Conservation (phyloP, 1,140 invertebrate species). For the Druon quercuslanigerum region DNA sequence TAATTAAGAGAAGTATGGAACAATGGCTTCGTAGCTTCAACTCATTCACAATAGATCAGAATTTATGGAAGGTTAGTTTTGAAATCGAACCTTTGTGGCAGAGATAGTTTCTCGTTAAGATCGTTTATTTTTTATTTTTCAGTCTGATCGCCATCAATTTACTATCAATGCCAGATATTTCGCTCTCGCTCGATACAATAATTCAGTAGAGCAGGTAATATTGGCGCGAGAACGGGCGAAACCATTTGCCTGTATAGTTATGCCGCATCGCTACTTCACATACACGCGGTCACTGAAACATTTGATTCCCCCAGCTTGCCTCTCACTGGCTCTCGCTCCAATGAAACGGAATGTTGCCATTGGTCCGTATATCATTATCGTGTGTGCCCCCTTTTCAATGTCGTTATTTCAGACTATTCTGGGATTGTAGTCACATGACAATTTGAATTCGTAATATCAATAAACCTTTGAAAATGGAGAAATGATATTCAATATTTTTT, state of each 20-base stretch:
- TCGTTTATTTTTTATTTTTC: conserved; percentile 42
- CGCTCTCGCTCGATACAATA: conserved; percentile 67
- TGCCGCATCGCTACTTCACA: conserved; percentile 66
- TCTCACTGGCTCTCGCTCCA: conserved; percentile 42
- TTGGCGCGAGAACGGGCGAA: conserved; percentile 65
- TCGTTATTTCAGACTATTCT: conserved; percentile 64
- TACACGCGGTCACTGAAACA: conserved; percentile 56
- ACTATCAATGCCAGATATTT: conserved; percentile 73
- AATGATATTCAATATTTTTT: too few species aligned
- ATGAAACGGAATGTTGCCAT: conserved; percentile 69
- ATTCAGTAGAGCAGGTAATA: conserved; percentile 73
- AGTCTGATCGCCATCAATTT: conserved; percentile 59
- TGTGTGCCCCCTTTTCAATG: conserved; percentile 57
- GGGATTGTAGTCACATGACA: conserved; percentile 31
- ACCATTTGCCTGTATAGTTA: conserved; percentile 69
- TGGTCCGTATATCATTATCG: conserved; percentile 66
- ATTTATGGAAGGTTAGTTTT: conserved; percentile 65
- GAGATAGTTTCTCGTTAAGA: conserved; percentile 64
- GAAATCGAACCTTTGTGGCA: conserved; percentile 63
- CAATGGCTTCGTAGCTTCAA: conserved; percentile 11
- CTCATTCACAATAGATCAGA: conserved; percentile 46
- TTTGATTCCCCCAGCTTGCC: conserved; percentile 48
- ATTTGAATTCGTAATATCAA: conserved; percentile 37
- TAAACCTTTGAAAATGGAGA: background rate
- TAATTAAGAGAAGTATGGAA: background rate